A percentile compares a stretch with the other conserved stretches of the same genome.
Evolutionary conservation across 2,113 vertebrate species (phyloP).

Genomic region (Halichoerus grypus): DNA sequence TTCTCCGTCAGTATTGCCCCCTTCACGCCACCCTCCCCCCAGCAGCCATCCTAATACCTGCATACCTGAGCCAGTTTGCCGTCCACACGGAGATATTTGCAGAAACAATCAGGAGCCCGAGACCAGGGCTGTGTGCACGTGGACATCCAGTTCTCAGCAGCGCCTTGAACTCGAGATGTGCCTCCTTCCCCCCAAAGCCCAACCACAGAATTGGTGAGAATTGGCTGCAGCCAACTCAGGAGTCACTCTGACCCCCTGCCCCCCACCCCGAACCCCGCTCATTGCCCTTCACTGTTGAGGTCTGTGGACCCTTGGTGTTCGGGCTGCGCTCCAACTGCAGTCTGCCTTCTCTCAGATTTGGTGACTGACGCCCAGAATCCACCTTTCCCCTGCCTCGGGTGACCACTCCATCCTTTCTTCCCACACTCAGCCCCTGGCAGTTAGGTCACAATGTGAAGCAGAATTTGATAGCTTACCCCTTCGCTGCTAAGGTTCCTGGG

Average conservation of each 20-base stretch:
- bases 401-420: background rate
- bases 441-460: background rate
- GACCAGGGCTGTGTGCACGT: background rate
- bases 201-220: background rate
- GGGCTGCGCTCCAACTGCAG: background rate
- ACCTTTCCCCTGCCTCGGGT: background rate
- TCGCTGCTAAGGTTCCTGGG: background rate
- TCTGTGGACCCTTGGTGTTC: background rate
- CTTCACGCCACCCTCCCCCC: background rate
- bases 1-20: background rate
- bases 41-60: background rate
- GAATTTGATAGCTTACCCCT: background rate
- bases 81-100: background rate
- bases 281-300: background rate
- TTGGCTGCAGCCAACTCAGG: background rate
- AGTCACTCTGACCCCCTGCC: no score
- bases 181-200: background rate
- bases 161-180: background rate
- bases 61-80: background rate
- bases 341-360: background rate
- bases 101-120: background rate
- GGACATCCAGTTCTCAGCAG: background rate
- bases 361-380: background rate
- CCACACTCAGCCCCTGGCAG: background rate
- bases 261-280: background rate